A percentile compares a stretch with the other conserved stretches of the same genome.
phyloP scores from a whole-genome alignment of 2,888 invertebrate genomes.

The Rotaria socialis region DNA sequence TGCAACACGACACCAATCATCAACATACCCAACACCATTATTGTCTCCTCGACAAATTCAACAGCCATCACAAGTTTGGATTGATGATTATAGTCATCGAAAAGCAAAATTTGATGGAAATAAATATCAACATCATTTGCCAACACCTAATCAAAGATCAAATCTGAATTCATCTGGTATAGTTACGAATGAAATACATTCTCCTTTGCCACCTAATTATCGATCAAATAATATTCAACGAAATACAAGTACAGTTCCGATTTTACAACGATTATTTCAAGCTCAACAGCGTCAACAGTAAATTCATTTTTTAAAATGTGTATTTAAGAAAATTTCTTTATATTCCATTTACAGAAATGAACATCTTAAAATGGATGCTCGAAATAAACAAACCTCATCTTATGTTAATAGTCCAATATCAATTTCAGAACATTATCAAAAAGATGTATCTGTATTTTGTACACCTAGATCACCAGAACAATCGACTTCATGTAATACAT shows the following conservation, averaged over 20 bases:
- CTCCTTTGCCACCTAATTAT: not conserved
- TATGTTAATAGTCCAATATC: not conserved
- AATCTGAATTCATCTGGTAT: not conserved
- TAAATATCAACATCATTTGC: not conserved
- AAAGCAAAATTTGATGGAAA: not conserved
- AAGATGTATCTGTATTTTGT: not conserved
- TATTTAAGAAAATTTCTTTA: not conserved
- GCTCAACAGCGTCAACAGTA: not conserved
- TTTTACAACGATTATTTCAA: not conserved
- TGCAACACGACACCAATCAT: not conserved
- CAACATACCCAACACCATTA: not conserved
- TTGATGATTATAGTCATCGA: not conserved
- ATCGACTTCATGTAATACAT: not conserved
- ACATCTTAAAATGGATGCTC: not conserved
- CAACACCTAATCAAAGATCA: not conserved
- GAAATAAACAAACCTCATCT: not conserved
- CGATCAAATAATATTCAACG: not conserved
- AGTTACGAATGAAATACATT: not conserved
- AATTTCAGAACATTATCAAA: not conserved
- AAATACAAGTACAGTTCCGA: not conserved
- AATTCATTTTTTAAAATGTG: not conserved
- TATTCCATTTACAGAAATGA: not conserved
- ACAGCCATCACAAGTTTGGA: not conserved
- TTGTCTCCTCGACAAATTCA: not conserved
- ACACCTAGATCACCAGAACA: not conserved